Conservation (phyloP, 2,797 vertebrate genomes). For the Podargus strigoides region DNA sequence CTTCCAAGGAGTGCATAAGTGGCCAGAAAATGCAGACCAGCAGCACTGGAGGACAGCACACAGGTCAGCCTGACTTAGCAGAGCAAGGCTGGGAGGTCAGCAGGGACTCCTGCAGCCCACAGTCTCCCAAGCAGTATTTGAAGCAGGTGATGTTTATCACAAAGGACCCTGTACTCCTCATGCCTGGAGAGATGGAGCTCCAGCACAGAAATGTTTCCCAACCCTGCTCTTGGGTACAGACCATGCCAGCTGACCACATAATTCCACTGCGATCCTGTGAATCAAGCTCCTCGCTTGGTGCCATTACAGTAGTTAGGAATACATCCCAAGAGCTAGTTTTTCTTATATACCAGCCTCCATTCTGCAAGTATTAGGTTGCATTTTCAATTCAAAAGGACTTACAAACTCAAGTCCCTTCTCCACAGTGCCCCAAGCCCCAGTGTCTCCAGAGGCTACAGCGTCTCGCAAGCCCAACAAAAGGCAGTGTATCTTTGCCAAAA, state of each 20-base stretch:
- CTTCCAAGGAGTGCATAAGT: not conserved
- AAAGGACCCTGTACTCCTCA: not conserved
- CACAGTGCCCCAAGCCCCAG: rapidly evolving
- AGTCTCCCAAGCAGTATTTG: not conserved
- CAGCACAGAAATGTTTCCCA: not conserved
- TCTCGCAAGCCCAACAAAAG: conserved; percentile 38
- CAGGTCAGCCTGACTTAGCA: not conserved
- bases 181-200: not conserved
- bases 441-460: not conserved
- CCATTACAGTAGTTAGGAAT: not conserved
- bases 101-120: not conserved
- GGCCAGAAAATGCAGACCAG: not conserved
- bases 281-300: not conserved
- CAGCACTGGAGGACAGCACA: not conserved
- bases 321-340: not conserved
- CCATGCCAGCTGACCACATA: not conserved
- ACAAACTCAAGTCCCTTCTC: not conserved
- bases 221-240: not conserved
- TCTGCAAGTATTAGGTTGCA: rapidly evolving
- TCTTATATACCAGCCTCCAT: not conserved
- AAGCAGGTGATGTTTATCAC: not conserved
- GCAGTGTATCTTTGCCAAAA: conserved; percentile 43
- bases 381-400: not conserved
- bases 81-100: not conserved
- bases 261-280: not conserved